Conservation (phyloP, 2,113 vertebrate species). For the Halcyon senegalensis region DNA sequence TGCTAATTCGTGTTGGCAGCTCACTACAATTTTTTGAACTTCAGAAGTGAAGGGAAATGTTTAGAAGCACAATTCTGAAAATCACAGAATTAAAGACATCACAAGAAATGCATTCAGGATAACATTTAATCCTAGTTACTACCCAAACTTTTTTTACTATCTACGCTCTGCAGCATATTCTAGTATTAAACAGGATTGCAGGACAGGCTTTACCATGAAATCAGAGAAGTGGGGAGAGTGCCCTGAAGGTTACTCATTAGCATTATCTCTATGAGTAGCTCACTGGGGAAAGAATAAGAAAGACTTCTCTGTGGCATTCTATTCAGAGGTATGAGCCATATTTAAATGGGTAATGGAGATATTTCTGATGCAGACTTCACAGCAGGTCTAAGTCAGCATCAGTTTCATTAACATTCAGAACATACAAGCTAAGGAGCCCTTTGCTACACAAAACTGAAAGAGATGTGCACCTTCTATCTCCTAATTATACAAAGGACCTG, state of each 20-base stretch:
- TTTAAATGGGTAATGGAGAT: not conserved
- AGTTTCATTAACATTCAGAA: not conserved
- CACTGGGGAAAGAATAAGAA: not conserved
- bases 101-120: not conserved
- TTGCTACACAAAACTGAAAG: not conserved
- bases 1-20: not conserved
- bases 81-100: not conserved
- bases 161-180: not conserved
- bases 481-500: not conserved
- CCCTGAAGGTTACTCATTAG: slow-evolving; percentile 23
- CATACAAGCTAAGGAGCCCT: not conserved
- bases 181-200: not conserved
- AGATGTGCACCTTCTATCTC: not conserved
- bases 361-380: not conserved
- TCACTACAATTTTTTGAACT: not conserved
- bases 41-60: not conserved
- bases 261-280: slow-evolving; percentile 9
- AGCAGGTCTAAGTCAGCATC: not conserved
- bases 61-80: not conserved
- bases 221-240: not conserved
- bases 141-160: not conserved
- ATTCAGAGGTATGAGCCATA: slow-evolving; percentile 15
- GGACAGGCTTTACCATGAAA: slow-evolving; percentile 38
- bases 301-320: not conserved
- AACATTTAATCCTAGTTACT: not conserved